Percentiles rank a stretch among this genome's conserved stretches.
These are phyloP conservation scores for Rhopalosiphum maidis DNA, from an alignment of 1,140 invertebrate species.

Conservation along the genomic window DNA sequence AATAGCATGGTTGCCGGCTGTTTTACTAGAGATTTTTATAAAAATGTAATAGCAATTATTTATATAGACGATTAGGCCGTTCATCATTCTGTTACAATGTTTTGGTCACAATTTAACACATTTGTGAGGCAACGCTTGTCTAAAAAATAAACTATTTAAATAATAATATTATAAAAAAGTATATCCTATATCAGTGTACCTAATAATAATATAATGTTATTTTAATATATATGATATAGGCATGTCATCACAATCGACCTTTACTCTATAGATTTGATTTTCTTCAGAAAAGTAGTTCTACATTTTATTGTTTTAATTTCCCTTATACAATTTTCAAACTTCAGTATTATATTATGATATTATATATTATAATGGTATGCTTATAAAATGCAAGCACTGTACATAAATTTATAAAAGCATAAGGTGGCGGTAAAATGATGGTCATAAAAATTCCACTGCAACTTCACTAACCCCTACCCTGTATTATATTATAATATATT, in stretches of 20 bases:
- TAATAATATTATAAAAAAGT: neutral
- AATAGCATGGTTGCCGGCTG: neutral
- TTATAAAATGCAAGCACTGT: neutral
- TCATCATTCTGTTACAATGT: neutral
- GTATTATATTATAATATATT: neutral
- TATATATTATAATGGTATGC: neutral
- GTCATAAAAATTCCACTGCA: neutral
- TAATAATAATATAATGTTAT: neutral
- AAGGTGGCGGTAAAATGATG: neutral
- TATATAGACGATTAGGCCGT: neutral
- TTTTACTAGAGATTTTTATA: neutral
- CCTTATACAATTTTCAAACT: neutral
- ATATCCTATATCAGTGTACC: neutral
- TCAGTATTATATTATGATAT: neutral
- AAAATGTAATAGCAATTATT: neutral
- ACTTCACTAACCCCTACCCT: neutral
- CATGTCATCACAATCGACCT: neutral
- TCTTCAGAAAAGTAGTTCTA: neutral
- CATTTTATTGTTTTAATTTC: neutral
- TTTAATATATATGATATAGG: neutral
- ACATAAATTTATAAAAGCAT: neutral
- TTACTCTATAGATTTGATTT: neutral
- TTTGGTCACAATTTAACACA: neutral
- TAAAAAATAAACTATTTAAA: neutral
- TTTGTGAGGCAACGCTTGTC: neutral